These are phyloP conservation scores for Lethenteron reissneri DNA, from an alignment of 2,113 vertebrate genomes.

Conservation along the genomic window DNA sequence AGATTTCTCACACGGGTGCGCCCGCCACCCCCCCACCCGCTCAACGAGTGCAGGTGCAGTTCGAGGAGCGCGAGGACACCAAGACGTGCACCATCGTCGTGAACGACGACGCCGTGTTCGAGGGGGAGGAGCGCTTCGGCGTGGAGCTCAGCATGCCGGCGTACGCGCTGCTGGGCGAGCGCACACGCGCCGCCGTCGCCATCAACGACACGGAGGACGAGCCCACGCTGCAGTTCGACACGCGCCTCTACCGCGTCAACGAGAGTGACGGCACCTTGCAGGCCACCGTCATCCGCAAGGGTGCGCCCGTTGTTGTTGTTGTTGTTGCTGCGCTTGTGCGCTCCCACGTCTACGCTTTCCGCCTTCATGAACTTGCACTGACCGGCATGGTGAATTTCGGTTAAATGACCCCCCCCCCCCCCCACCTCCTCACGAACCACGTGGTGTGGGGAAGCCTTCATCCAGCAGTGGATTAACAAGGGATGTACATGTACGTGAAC, in stretches of 20 bases:
- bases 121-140: conserved; percentile 43
- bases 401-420: too few relatives aligned
- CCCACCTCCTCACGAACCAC: too few relatives aligned
- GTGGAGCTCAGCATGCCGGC: conserved; percentile 85
- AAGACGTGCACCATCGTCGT: conserved; percentile 65
- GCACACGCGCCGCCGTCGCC: conserved; percentile 35
- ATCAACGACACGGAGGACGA: conserved; percentile 66
- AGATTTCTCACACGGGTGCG: neutral
- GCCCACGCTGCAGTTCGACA: conserved; percentile 62
- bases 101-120: conserved; percentile 56
- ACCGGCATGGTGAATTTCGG: too few relatives aligned
- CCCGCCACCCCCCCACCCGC: neutral
- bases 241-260: conserved; percentile 47
- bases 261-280: conserved; percentile 46
- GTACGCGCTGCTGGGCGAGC: conserved; percentile 52
- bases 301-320: conserved; percentile 20
- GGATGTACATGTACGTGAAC: too few relatives aligned
- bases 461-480: too few relatives aligned
- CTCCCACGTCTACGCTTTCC: too few relatives aligned
- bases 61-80: conserved; percentile 71
- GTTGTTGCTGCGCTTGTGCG: too few relatives aligned
- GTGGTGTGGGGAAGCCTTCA: too few relatives aligned
- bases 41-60: conserved; percentile 48
- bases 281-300: conserved; percentile 55
- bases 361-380: too few relatives aligned